Base-by-base conservation (phyloP, 2,113 vertebrate genomes). In the Xiphorhynchus elegans region DNA sequence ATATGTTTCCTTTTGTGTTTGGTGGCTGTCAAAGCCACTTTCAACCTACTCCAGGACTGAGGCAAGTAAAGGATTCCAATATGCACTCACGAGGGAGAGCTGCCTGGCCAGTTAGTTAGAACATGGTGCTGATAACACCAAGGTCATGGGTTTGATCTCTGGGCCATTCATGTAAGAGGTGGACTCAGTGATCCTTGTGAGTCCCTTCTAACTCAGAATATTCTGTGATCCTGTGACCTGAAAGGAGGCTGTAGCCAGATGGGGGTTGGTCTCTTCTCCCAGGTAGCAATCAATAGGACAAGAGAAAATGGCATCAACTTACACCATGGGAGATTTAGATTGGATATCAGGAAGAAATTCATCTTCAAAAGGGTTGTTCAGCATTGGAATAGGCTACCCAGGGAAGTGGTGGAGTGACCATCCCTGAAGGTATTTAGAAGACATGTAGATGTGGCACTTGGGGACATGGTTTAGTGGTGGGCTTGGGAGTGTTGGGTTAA, bases 361-460 rank as follows among this genome's bases (percentile, higher is more conserved):
- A 75, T 29, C 44, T 31, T 24, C 18, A 9, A 52, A 82, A 29
- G 18, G 3, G 11, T 46, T 75, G 33, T n/a, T 25, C 46, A 74
- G 19, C 13, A 67, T 14, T 60, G 33, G 19, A 53, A 74, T 6
- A 9, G 39, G 7, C 18, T 82, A 23, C 15, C 53, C 23, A 59
- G 46, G 23, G 33, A 67, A 67, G 33, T 25, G 28, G 10, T 46
- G 19, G 33, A 60, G 16, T 60, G 33, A 11, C 19, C n/a, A 39
- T 74, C 62, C 44, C 28, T 52, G 62, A 16, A 75, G 24, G 8
- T 16, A 5, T 59, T 58, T 29, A 16, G 44, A 44, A 74, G 28
- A 39, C 0, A 0, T 33, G 21, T 39, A 52, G 23, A 67, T 19
- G 20, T 0, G 2, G 8, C 37, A 53, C 39, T 60, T 82, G 50